Evolutionary conservation across 2,888 invertebrate genomes (phyloP).

Genomic region (Gymnoscelis rufifasciata): DNA sequence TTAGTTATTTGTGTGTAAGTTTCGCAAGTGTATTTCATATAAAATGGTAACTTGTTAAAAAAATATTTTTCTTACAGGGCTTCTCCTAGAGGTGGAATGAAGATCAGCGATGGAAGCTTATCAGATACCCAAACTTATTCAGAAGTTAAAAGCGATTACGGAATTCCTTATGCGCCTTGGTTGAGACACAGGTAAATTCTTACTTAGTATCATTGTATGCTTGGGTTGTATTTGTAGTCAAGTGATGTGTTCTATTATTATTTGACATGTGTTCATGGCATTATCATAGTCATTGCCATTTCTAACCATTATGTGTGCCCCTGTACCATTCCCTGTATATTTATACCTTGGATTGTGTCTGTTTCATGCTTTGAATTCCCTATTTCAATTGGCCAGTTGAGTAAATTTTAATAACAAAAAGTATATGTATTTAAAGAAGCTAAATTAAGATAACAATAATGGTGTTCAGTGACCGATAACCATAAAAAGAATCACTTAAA

Average conservation of each 20-base stretch:
- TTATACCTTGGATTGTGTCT: conserved; percentile 23
- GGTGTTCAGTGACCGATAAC: neutral
- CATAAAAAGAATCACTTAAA: too few species aligned
- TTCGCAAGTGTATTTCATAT: too few species aligned
- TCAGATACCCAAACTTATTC: conserved; percentile 90
- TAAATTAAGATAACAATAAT: neutral
- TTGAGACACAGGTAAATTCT: conserved; percentile 85
- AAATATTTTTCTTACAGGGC: conserved; percentile 48
- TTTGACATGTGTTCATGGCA: conserved; percentile 31
- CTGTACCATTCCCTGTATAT: conserved; percentile 27
- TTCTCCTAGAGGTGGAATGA: conserved; percentile 75
- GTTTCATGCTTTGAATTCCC: conserved; percentile 52
- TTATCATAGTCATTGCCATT: conserved; percentile 35
- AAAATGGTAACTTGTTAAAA: too few species aligned
- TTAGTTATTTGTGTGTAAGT: too few species aligned
- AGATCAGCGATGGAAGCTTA: conserved; percentile 87
- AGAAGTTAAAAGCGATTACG: conserved; percentile 86
- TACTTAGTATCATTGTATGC: conserved; percentile 24
- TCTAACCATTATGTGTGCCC: conserved; percentile 29
- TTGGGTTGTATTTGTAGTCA: conserved; percentile 22
- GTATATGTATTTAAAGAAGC: neutral
- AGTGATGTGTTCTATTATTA: conserved; percentile 20
- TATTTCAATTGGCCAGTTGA: conserved; percentile 58
- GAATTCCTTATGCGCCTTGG: conserved; percentile 92
- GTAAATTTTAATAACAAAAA: neutral